These are phyloP conservation scores for Tetramorium simillimum DNA, from an alignment of 1,140 invertebrate genomes.

Conservation along the genomic window DNA sequence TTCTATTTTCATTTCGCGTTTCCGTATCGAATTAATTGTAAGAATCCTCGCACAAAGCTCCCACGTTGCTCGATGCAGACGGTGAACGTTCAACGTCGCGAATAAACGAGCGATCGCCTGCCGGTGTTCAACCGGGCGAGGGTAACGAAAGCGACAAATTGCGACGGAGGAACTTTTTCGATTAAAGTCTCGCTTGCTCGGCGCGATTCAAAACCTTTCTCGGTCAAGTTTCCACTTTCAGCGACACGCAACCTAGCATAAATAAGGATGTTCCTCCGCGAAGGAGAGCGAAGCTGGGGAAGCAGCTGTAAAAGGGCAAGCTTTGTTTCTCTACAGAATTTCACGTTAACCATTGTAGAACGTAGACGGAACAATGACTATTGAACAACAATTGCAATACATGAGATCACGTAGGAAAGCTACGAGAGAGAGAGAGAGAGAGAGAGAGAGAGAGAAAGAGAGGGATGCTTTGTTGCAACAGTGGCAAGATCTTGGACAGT, in stretches of 20 bases:
- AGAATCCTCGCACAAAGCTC: not conserved
- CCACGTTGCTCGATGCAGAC: not conserved
- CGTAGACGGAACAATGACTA: not conserved
- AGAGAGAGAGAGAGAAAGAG: not conserved
- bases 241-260: constrained; percentile 24
- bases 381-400: not conserved
- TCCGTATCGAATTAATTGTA: constrained; percentile 17
- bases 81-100: constrained; percentile 46
- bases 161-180: constrained; percentile 79
- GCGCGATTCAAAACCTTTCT: constrained; percentile 47
- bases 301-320: not conserved
- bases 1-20: not conserved
- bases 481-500: not conserved
- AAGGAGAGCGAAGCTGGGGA: not conserved
- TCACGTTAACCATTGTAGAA: constrained; percentile 5
- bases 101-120: constrained; percentile 65
- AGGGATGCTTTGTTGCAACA: not conserved
- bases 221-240: constrained; percentile 40
- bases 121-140: constrained; percentile 22
- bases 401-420: not conserved
- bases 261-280: constrained; percentile 30
- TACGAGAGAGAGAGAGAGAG: not conserved
- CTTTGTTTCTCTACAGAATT: not conserved
- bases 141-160: constrained; percentile 79
- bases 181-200: constrained; percentile 76